Conservation (phyloP, 1,140 invertebrate genomes). For the Phthorimaea operculella region DNA sequence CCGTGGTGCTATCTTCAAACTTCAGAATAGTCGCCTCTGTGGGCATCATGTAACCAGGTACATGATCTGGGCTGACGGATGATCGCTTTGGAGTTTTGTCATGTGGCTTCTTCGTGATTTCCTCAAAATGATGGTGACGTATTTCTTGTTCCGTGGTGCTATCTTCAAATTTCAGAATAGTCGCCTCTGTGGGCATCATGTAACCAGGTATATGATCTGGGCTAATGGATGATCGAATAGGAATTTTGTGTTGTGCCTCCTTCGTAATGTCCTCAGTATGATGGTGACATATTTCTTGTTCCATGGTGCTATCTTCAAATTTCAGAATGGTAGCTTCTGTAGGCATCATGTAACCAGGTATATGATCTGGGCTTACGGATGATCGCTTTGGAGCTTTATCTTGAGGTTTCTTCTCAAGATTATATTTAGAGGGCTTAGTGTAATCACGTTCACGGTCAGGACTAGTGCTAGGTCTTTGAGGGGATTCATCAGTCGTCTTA, state of each 20-base stretch:
- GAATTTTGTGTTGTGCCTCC: background rate
- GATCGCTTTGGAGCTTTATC: background rate
- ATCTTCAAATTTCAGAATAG: slow-evolving; percentile 13
- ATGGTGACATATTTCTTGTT: too few species aligned
- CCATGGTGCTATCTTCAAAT: too few species aligned
- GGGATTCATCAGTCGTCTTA: background rate
- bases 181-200: slow-evolving; percentile 12
- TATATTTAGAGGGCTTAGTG: background rate
- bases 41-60: slow-evolving; percentile 41
- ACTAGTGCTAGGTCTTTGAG: background rate
- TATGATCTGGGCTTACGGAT: background rate
- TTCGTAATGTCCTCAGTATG: too few species aligned
- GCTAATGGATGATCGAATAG: background rate
- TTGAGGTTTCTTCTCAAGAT: background rate
- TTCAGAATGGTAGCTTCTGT: too few species aligned
- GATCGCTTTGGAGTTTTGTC: slow-evolving; percentile 6
- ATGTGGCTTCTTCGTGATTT: background rate
- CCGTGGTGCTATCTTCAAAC: slow-evolving; percentile 6
- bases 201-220: slow-evolving; percentile 8
- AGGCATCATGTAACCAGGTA: background rate
- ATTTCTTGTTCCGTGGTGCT: slow-evolving; percentile 4
- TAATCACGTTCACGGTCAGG: too few species aligned
- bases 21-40: slow-evolving; percentile 26
- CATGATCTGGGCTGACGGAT: slow-evolving; percentile 23
- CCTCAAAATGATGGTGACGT: too few species aligned